Conservation (phyloP, 2,113 vertebrate species). For the Thomomys bottae region DNA sequence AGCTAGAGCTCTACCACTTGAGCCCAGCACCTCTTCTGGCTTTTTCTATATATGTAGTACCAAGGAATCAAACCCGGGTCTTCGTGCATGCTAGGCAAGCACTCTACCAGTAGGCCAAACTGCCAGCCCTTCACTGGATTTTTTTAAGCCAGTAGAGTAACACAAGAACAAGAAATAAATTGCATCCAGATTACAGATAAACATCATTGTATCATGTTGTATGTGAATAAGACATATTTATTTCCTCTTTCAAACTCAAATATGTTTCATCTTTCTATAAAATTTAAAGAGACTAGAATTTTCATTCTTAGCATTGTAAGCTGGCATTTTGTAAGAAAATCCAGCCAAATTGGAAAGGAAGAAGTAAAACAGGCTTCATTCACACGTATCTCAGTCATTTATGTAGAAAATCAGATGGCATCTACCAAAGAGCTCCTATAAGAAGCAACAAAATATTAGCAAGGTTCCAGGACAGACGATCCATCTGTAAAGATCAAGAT, state of each 20-base stretch:
- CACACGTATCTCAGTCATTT: not conserved
- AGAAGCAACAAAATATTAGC: not conserved
- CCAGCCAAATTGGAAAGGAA: not conserved
- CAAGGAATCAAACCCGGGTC: too few species aligned
- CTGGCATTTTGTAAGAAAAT: not conserved
- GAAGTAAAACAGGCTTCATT: not conserved
- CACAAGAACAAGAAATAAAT: not conserved
- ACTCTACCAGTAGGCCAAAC: too few species aligned
- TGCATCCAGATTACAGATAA: not conserved
- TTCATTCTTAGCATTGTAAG: not conserved
- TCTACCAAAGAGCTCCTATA: not conserved
- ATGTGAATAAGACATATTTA: not conserved
- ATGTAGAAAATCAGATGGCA: not conserved
- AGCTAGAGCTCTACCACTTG: too few species aligned
- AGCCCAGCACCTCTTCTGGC: too few species aligned
- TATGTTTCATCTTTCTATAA: not conserved
- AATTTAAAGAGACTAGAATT: not conserved
- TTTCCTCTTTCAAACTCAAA: not conserved
- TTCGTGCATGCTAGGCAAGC: too few species aligned
- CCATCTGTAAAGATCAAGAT: not conserved
- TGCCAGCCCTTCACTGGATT: slow-evolving; percentile 4
- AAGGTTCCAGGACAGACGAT: not conserved
- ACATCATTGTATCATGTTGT: not conserved
- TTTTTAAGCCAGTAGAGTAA: not conserved
- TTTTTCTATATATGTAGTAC: too few species aligned